A percentile compares a stretch with the other conserved stretches of the same genome.
Evolutionary conservation across 2,888 invertebrate species (phyloP).

Genomic region (Heteromurus nitidus): DNA sequence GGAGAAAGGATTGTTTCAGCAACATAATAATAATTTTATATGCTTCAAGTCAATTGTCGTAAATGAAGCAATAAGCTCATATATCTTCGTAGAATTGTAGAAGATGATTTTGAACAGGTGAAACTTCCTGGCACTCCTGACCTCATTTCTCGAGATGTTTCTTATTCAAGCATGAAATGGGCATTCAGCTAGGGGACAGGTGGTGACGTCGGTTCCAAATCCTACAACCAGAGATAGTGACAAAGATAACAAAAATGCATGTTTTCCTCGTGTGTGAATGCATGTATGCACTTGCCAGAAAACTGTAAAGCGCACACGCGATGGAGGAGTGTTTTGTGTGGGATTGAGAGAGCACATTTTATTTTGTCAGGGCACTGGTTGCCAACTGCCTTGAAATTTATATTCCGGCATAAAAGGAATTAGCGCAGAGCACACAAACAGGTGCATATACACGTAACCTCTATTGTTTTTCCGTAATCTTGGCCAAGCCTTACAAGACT

Average conservation of each 20-base stretch:
- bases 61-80: too few species aligned
- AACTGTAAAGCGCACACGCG: not conserved
- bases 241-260: constrained; percentile 19
- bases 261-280: too few species aligned
- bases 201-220: constrained; percentile 17
- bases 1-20: too few species aligned
- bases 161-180: not conserved
- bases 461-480: constrained; percentile 11
- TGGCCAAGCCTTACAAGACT: not conserved
- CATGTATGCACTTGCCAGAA: not conserved
- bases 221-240: constrained; percentile 4
- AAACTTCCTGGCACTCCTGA: constrained; percentile 1
- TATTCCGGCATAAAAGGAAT: not conserved
- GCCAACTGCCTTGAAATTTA: constrained; percentile 18
- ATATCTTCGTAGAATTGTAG: too few species aligned
- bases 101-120: too few species aligned
- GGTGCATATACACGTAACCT: constrained; percentile 23
- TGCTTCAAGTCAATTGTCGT: not conserved
- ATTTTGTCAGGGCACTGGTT: constrained; percentile 12
- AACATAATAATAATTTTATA: too few species aligned
- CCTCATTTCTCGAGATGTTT: not conserved
- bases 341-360: not conserved
- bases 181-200: not conserved
- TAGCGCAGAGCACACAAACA: constrained; percentile 28
- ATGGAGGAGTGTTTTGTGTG: not conserved